Base-by-base conservation (phyloP, 2,888 invertebrate species). In the Dynastes hyllus region DNA sequence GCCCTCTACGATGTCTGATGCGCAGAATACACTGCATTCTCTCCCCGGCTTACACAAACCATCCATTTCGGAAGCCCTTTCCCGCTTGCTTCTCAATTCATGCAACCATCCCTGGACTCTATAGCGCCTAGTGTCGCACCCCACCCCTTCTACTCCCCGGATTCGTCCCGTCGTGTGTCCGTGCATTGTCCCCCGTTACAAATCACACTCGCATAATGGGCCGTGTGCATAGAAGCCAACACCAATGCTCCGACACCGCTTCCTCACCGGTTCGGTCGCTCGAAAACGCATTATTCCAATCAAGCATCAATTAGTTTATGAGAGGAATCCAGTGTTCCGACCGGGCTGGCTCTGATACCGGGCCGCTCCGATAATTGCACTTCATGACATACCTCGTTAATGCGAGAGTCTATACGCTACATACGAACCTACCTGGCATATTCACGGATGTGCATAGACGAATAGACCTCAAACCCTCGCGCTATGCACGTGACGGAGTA, bases 281-380 rank as follows among this genome's bases (percentile, higher is more conserved):
- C 77, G 67, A 75, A 40, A 58, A 9, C 45, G 81, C 81, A 82
- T 82, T 83, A 82, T 82, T 81, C 82, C 83, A 82, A 83, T 84
- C 82, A 81, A 81, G 81, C 83, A 82, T 84, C 84, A 84, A 84
- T 84, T 84, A 84, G 83, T 82, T 79, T 80, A 84, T 83, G 82
- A 83, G 83, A 84, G 83, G 82, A 83, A 84, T 84, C 81, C 80
- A 82, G 81, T 83, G 83, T 83, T 79, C 77, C 71, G 27, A 51
- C 13, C 51, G 9, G 8, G 27, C 55, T 2, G 55, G 16, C 55
- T 55, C 55, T 22, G 79, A 45, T 81, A 80, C 80, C 80, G 80
- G 22, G 22, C 55, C 55, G 79, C 80, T 80, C 22, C 75, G 81
- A 79, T 83, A 81, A 83, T 83, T 83, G 82, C 81, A 81, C 80